A percentile compares a stretch with the other conserved stretches of the same genome.
Conservation (phyloP, 1,140 invertebrate species). For the Chrysomallon squamiferum region DNA sequence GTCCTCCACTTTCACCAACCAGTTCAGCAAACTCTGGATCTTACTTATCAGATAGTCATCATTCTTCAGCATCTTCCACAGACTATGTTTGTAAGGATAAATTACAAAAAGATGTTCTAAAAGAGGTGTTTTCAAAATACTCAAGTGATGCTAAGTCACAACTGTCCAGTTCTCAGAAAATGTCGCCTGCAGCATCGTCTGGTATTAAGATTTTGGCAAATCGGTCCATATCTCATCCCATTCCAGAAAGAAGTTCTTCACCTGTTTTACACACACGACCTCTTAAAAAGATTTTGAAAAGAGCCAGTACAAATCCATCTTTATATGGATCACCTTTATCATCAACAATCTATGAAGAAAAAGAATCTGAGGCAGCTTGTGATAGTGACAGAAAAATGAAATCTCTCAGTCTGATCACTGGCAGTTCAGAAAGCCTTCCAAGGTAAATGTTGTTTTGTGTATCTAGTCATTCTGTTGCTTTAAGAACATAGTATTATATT, state of each 20-base stretch:
- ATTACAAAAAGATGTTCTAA: no score
- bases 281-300: constrained; percentile 38
- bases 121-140: no score
- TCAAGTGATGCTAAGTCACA: no score
- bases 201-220: neutral
- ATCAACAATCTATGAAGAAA: constrained; percentile 1
- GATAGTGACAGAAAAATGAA: constrained; percentile 24
- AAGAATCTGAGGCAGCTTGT: neutral
- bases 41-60: no score
- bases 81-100: no score
- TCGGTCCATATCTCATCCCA: constrained; percentile 16
- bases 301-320: constrained; percentile 24
- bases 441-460: no score
- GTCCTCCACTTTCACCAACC: neutral
- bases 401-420: constrained; percentile 53
- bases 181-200: neutral
- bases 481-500: no score
- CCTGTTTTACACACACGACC: constrained; percentile 15
- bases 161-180: neutral
- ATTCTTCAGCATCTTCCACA: no score
- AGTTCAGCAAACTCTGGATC: neutral
- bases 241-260: neutral
- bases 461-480: no score
- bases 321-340: neutral
- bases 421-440: constrained; percentile 59